These are phyloP conservation scores for Neelides folsomi DNA, from an alignment of 2,888 invertebrate genomes.

Conservation along the genomic window DNA sequence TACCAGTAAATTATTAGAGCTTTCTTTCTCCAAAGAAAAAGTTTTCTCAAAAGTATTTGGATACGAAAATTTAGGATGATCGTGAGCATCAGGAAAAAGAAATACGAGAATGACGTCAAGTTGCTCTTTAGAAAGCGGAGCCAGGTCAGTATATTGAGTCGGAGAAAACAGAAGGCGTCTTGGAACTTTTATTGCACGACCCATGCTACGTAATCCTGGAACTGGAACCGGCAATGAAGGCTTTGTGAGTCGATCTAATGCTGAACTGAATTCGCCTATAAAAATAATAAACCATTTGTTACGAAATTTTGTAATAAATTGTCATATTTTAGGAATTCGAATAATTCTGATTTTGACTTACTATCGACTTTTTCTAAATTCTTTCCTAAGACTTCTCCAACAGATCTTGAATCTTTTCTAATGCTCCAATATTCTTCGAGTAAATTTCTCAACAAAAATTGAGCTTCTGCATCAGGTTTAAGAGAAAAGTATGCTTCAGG, in stretches of 20 bases:
- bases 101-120: slow-evolving; percentile 65
- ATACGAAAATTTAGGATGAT: slow-evolving; percentile 41
- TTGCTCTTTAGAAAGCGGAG: slow-evolving; percentile 62
- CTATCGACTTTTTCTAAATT: slow-evolving; percentile 34
- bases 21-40: slow-evolving; percentile 22
- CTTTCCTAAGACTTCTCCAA: slow-evolving; percentile 46
- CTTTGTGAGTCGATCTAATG: slow-evolving; percentile 37
- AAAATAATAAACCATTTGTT: neutral
- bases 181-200: slow-evolving; percentile 19
- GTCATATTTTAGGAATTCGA: too few species aligned
- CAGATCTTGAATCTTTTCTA: slow-evolving; percentile 39
- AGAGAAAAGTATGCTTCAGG: slow-evolving; percentile 54
- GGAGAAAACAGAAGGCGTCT: slow-evolving; percentile 22
- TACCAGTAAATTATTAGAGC: neutral
- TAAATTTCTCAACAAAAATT: slow-evolving; percentile 63
- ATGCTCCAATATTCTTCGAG: slow-evolving; percentile 57
- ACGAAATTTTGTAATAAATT: neutral
- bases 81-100: slow-evolving; percentile 76
- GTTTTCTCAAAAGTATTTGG: slow-evolving; percentile 33
- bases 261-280: slow-evolving; percentile 28
- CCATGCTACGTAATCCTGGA: slow-evolving; percentile 21
- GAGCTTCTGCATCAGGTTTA: slow-evolving; percentile 37
- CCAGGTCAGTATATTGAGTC: slow-evolving; percentile 40
- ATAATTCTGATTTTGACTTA: neutral
- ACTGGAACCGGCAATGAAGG: slow-evolving; percentile 34